Conservation (phyloP, 2,888 invertebrate species). For the Ptilodon capucinus region DNA sequence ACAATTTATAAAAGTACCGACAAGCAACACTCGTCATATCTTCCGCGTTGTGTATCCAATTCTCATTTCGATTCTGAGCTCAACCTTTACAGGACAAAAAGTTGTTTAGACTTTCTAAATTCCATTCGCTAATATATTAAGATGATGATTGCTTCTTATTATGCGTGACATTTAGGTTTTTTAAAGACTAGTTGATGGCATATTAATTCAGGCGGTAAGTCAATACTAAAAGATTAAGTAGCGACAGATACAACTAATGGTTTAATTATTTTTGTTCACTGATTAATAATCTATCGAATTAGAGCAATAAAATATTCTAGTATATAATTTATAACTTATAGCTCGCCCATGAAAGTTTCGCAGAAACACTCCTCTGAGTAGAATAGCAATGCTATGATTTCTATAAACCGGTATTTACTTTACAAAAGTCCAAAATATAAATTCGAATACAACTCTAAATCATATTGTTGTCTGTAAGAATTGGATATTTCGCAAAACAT, state of each 20-base stretch:
- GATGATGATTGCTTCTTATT: neutral
- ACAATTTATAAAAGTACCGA: constrained; percentile 20
- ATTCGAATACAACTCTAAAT: neutral
- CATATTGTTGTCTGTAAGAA: neutral
- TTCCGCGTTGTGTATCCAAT: neutral
- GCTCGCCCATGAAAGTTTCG: too few relatives aligned
- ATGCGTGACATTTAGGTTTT: neutral
- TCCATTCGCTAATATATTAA: neutral
- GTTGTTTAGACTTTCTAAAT: neutral
- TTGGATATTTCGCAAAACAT: constrained; percentile 13
- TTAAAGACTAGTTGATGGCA: neutral
- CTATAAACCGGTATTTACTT: too few relatives aligned
- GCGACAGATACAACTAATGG: neutral
- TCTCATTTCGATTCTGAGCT: neutral
- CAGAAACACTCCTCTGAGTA: too few relatives aligned
- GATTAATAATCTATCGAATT: neutral
- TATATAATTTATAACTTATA: too few relatives aligned
- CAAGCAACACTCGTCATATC: neutral
- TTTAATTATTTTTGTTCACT: neutral
- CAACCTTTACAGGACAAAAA: neutral
- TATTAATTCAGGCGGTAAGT: neutral
- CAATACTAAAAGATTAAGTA: neutral
- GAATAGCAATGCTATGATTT: too few relatives aligned
- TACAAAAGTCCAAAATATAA: too few relatives aligned
- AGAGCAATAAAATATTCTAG: neutral